Percentiles rank a stretch among this genome's conserved stretches.
phyloP scores from a whole-genome alignment of 2,797 vertebrate species.

The Rhyacichthys aspro region DNA sequence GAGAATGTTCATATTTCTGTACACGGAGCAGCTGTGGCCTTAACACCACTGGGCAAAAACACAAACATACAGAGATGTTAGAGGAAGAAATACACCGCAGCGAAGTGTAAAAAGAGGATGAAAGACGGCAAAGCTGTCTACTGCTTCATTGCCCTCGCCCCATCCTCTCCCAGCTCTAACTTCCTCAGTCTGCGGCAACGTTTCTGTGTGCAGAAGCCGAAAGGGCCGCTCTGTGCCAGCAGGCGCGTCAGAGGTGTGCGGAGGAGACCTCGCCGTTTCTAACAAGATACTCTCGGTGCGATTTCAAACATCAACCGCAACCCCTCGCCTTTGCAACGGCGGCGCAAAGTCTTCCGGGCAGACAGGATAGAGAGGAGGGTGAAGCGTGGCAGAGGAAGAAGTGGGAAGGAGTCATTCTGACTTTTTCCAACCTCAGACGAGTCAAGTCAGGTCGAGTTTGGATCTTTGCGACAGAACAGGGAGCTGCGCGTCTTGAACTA shows the following conservation, averaged over 20 bases:
- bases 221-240: slow-evolving; percentile 15
- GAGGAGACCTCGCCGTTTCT: slow-evolving; percentile 47
- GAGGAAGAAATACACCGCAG: slow-evolving; percentile 11
- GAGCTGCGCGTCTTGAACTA: slow-evolving; percentile 11
- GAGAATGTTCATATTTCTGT: too few relatives aligned
- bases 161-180: background rate
- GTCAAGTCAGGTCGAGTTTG: background rate
- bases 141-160: background rate
- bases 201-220: slow-evolving; percentile 13
- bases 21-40: too few relatives aligned
- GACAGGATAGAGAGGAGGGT: slow-evolving; percentile 20
- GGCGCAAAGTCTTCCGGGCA: slow-evolving; percentile 9
- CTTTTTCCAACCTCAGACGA: slow-evolving; percentile 10
- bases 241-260: slow-evolving; percentile 15
- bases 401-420: slow-evolving; percentile 1
- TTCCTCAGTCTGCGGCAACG: background rate
- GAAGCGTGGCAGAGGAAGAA: slow-evolving; percentile 23
- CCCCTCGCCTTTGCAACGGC: slow-evolving; percentile 34
- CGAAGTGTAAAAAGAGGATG: slow-evolving; percentile 15
- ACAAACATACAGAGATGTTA: background rate
- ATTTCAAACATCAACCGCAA: slow-evolving; percentile 31
- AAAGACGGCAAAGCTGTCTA: slow-evolving; percentile 30
- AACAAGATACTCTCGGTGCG: slow-evolving; percentile 46
- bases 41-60: background rate
- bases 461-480: background rate